Evolutionary conservation across 2,888 invertebrate genomes (phyloP).

Genomic region (Atrina japonica): DNA sequence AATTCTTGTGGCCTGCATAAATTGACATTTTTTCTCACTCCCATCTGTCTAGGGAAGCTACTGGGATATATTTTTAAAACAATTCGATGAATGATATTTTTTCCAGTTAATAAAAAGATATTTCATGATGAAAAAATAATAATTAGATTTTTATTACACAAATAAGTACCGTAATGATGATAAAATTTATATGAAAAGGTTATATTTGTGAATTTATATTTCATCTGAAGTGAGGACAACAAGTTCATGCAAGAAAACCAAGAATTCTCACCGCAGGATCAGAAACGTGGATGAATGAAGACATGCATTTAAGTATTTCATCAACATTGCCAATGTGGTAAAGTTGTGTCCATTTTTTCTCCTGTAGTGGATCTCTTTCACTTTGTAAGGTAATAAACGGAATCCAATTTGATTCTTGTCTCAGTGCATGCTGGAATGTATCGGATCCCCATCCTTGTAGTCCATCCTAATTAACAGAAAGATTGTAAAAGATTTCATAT

Average conservation of each 20-base stretch:
- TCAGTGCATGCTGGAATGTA: constrained; percentile 71
- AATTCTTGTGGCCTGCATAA: too few relatives aligned
- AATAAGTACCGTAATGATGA: too few relatives aligned
- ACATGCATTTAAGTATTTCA: constrained; percentile 73
- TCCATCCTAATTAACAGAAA: constrained; percentile 49
- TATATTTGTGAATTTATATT: too few relatives aligned
- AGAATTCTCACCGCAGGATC: constrained; percentile 72
- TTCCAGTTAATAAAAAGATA: too few relatives aligned
- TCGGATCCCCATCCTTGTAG: constrained; percentile 78
- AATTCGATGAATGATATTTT: too few relatives aligned
- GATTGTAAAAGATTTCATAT: too few relatives aligned
- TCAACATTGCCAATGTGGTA: constrained; percentile 74
- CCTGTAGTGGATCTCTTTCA: constrained; percentile 70
- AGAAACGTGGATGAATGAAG: constrained; percentile 73
- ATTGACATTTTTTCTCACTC: too few relatives aligned
- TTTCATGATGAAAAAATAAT: not conserved
- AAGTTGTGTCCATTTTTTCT: constrained; percentile 75
- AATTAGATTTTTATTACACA: too few relatives aligned
- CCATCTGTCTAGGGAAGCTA: too few relatives aligned
- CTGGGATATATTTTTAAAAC: too few relatives aligned
- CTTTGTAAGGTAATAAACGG: constrained; percentile 72
- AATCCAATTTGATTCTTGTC: constrained; percentile 78
- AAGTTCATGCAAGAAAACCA: too few relatives aligned
- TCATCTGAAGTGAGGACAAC: not conserved
- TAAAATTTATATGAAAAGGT: too few relatives aligned